Evolutionary conservation across 1,140 invertebrate species (phyloP).

Genomic region (Mesaphorura yosii): DNA sequence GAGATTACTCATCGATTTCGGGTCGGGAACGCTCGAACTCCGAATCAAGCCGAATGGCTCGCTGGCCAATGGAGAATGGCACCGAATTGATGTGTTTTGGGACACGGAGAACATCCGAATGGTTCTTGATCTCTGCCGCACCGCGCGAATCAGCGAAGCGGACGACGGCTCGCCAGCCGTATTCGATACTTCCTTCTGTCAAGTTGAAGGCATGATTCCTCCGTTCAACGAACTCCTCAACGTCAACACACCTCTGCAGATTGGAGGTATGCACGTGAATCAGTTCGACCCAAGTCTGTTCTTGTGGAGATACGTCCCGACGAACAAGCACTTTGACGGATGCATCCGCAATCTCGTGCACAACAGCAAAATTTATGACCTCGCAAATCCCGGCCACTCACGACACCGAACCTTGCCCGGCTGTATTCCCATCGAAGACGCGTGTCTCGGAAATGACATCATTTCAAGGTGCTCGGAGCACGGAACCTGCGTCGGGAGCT

Average conservation of each 20-base stretch:
- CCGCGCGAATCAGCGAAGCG: constrained; percentile 68
- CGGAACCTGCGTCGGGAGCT: constrained; percentile 82
- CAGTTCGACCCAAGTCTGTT: constrained; percentile 74
- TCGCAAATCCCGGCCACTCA: constrained; percentile 73
- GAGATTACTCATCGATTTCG: constrained; percentile 81
- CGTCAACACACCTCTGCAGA: constrained; percentile 85
- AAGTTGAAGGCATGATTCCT: constrained; percentile 72
- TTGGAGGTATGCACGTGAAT: constrained; percentile 78
- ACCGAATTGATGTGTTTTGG: constrained; percentile 89
- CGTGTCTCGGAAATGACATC: constrained; percentile 60
- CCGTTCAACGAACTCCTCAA: constrained; percentile 95
- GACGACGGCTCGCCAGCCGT: constrained; percentile 71
- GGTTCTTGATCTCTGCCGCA: constrained; percentile 82
- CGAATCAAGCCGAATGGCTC: constrained; percentile 73
- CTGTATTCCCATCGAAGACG: constrained; percentile 79
- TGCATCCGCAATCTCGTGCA: constrained; percentile 91
- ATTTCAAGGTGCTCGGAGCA: constrained; percentile 78
- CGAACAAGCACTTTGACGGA: constrained; percentile 66
- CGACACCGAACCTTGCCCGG: constrained; percentile 62
- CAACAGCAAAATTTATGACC: constrained; percentile 81
- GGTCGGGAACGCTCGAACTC: constrained; percentile 80
- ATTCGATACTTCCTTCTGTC: constrained; percentile 76
- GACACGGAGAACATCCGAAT: constrained; percentile 77
- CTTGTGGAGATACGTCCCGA: constrained; percentile 73
- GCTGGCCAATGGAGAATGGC: constrained; percentile 90